A percentile compares a stretch with the other conserved stretches of the same genome.
phyloP scores from a whole-genome alignment of 2,888 invertebrate genomes.

The Galerucella calmariensis region DNA sequence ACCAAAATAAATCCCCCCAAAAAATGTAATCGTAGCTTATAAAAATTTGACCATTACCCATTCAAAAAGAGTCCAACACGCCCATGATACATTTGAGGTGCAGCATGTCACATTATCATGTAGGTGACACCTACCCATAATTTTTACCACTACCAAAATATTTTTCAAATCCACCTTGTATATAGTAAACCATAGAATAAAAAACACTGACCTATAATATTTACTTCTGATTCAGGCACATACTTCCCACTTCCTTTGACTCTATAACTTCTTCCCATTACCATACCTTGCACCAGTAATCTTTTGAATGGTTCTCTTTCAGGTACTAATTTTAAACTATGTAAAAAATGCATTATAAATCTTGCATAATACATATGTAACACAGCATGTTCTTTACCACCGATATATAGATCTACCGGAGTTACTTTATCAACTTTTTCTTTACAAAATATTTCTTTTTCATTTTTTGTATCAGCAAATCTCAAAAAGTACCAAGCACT shows the following conservation, averaged over 20 bases:
- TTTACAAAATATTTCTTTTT: slow-evolving; percentile 74
- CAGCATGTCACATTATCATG: no score
- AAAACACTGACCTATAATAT: slow-evolving; percentile 16
- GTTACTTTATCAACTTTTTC: slow-evolving; percentile 70
- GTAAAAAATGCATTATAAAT: slow-evolving; percentile 92
- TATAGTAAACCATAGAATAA: not conserved
- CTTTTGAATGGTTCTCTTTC: slow-evolving; percentile 89
- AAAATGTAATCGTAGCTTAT: no score
- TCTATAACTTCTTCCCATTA: slow-evolving; percentile 85
- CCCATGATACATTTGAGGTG: no score
- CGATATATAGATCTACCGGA: slow-evolving; percentile 96
- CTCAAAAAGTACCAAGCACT: slow-evolving; percentile 98
- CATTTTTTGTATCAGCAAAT: slow-evolving; percentile 85
- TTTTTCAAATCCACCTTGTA: not conserved
- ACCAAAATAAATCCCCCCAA: no score
- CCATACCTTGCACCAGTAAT: slow-evolving; percentile 95
- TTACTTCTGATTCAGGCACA: slow-evolving; percentile 66
- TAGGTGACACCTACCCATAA: not conserved
- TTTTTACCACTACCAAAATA: not conserved
- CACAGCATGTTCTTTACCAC: slow-evolving; percentile 97
- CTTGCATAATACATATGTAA: slow-evolving; percentile 97
- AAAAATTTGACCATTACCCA: no score
- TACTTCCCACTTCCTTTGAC: slow-evolving; percentile 83
- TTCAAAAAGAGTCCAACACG: no score
- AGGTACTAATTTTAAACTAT: slow-evolving; percentile 80